Evolutionary conservation across 2,888 invertebrate species (phyloP).

Genomic region (Syritta pipiens): DNA sequence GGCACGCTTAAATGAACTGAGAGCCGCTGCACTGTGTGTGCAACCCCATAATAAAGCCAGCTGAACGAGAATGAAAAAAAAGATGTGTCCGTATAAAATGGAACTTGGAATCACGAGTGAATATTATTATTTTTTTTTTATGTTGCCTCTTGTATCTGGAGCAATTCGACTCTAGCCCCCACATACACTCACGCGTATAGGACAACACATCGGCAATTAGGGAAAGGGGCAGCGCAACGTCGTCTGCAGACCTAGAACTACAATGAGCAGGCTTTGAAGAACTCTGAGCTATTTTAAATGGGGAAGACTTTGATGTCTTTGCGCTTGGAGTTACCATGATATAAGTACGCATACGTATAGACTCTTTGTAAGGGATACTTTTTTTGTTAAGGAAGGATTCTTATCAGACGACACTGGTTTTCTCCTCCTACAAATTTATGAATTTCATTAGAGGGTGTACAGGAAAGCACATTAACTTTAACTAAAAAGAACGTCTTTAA

Average conservation of each 20-base stretch:
- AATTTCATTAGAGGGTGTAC: too few relatives aligned
- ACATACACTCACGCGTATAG: background rate
- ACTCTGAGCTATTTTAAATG: too few relatives aligned
- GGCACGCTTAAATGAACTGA: conserved; percentile 44
- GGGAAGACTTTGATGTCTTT: too few relatives aligned
- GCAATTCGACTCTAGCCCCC: conserved; percentile 22
- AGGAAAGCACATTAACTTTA: too few relatives aligned
- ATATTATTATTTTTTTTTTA: conserved; percentile 4
- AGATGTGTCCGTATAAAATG: conserved; percentile 7
- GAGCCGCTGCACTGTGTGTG: conserved; percentile 3
- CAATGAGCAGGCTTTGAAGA: background rate
- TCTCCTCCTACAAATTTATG: too few relatives aligned
- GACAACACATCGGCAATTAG: conserved; percentile 11
- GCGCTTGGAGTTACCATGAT: too few relatives aligned
- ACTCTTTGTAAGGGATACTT: too few relatives aligned
- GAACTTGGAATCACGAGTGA: conserved; percentile 39
- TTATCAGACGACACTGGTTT: too few relatives aligned
- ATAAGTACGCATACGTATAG: too few relatives aligned
- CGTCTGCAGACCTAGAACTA: conserved; percentile 7
- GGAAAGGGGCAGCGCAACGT: background rate
- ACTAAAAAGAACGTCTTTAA: too few relatives aligned
- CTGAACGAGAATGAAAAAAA: background rate
- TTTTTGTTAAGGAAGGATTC: too few relatives aligned
- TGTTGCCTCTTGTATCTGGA: conserved; percentile 30
- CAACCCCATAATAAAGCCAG: background rate